Conservation (phyloP, 2,113 vertebrate species). For the Crotalus helleri region DNA sequence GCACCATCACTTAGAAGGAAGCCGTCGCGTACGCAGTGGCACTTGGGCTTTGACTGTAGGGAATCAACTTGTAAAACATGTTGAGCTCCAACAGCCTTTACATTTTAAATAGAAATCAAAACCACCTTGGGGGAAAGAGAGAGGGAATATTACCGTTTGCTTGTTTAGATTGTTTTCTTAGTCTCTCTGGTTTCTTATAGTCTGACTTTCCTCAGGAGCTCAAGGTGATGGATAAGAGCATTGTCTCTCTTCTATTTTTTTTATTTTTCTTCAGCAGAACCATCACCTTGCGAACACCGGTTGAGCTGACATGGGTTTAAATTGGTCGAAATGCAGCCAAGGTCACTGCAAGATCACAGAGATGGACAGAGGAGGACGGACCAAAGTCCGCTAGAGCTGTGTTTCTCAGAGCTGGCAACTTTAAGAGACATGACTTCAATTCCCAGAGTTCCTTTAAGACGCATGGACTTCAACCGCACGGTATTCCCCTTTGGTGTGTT, state of each 20-base stretch:
- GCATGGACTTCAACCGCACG: background rate
- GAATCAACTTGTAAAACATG: background rate
- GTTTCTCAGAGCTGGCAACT: background rate
- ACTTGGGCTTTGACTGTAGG: background rate
- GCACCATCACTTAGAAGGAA: background rate
- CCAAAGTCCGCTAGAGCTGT: background rate
- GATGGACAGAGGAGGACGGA: background rate
- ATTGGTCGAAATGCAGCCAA: background rate
- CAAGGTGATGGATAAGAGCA: background rate
- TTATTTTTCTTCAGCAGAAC: background rate
- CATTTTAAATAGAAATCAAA: background rate
- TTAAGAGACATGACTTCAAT: background rate
- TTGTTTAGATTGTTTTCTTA: background rate
- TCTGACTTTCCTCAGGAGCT: background rate
- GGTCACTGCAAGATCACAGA: background rate
- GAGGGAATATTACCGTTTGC: background rate
- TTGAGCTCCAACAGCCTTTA: background rate
- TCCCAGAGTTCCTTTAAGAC: background rate
- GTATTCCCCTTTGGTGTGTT: background rate
- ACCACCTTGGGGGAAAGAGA: background rate
- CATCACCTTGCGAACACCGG: background rate
- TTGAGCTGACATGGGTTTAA: background rate
- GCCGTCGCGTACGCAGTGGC: background rate
- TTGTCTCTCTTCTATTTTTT: background rate
- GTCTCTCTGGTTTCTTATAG: background rate